These are phyloP conservation scores for Staurois parvus DNA, from an alignment of 2,797 vertebrate species.

Conservation along the genomic window DNA sequence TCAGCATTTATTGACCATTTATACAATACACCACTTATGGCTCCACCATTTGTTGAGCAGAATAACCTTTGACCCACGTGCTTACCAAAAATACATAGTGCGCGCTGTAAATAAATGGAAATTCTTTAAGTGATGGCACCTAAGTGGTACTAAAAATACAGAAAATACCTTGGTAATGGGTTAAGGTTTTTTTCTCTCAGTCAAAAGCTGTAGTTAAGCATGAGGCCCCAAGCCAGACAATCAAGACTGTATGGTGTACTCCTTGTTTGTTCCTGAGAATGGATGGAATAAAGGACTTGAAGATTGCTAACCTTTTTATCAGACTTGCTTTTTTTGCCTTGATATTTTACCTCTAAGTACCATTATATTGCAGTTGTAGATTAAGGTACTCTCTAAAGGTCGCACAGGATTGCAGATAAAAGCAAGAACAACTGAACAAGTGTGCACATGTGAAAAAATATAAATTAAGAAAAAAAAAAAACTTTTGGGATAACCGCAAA, in stretches of 20 bases:
- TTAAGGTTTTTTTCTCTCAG: slow-evolving; percentile 12
- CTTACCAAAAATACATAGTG: not conserved
- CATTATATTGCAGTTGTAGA: slow-evolving; percentile 58
- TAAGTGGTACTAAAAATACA: slow-evolving; percentile 18
- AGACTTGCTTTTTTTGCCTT: slow-evolving; percentile 54
- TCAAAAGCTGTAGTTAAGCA: slow-evolving; percentile 44
- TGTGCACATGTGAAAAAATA: not conserved
- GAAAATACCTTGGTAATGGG: slow-evolving; percentile 46
- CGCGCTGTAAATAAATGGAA: slow-evolving; percentile 6
- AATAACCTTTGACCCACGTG: not conserved
- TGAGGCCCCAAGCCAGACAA: slow-evolving; percentile 36
- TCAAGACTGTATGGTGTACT: slow-evolving; percentile 7
- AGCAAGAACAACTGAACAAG: slow-evolving; percentile 43
- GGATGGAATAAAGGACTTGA: slow-evolving; percentile 44
- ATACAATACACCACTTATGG: slow-evolving; percentile 6
- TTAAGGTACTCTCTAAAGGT: slow-evolving; percentile 58
- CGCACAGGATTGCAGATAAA: slow-evolving; percentile 51
- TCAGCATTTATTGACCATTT: not conserved
- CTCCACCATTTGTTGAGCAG: not conserved
- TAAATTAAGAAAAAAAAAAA: slow-evolving; percentile 4
- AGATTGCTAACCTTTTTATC: slow-evolving; percentile 51
- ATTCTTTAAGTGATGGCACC: slow-evolving; percentile 26
- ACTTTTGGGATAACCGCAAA: not conserved
- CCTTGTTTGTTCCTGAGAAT: slow-evolving; percentile 35
- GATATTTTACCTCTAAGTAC: slow-evolving; percentile 60